A percentile compares a stretch with the other conserved stretches of the same genome.
phyloP scores from a whole-genome alignment of 2,113 vertebrate species.

The Haemorhous mexicanus region DNA sequence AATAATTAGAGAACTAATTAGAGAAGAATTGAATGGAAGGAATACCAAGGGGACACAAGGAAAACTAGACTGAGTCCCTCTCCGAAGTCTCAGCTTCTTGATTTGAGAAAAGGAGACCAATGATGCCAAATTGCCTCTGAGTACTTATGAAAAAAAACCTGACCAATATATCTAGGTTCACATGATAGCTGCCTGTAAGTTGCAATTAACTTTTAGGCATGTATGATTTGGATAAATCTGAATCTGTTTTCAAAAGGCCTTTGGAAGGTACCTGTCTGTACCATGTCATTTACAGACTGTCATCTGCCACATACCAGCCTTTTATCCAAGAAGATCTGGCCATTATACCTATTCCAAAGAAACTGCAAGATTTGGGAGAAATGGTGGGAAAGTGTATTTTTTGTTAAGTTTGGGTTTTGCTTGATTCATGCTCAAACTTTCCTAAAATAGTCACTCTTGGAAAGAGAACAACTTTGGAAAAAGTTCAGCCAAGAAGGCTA shows the following conservation, averaged over 20 bases:
- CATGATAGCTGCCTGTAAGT: neutral
- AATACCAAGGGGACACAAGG: neutral
- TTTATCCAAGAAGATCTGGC: neutral
- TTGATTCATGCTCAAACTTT: constrained; percentile 28
- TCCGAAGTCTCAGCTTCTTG: neutral
- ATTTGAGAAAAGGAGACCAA: neutral
- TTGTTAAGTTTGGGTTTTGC: neutral
- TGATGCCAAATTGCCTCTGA: neutral
- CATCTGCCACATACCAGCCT: neutral
- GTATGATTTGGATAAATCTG: neutral
- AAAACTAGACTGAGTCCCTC: neutral
- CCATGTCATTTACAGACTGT: neutral
- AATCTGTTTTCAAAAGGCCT: neutral
- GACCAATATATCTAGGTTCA: neutral
- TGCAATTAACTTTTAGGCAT: neutral
- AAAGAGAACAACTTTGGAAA: constrained; percentile 14
- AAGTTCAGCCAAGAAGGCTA: constrained; percentile 55
- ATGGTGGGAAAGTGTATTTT: constrained; percentile 11
- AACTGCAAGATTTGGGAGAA: neutral
- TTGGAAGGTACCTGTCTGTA: neutral
- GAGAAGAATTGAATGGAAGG: neutral
- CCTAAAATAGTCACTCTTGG: constrained; percentile 47
- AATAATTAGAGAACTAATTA: neutral
- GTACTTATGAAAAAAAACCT: neutral
- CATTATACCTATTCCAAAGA: neutral